Base-by-base conservation (phyloP, 1,140 invertebrate genomes). In the Drosophila santomea region DNA sequence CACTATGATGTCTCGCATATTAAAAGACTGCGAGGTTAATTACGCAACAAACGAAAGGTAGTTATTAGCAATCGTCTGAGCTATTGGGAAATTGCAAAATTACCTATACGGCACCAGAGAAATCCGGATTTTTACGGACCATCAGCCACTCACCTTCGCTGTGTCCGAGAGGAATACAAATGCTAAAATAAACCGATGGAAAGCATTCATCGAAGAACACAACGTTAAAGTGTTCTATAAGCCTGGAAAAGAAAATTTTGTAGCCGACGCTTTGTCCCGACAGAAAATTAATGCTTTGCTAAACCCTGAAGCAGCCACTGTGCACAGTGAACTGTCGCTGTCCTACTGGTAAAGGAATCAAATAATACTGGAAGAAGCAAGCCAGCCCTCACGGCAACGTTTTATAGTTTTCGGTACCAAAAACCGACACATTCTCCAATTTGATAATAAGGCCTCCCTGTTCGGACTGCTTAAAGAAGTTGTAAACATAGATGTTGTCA, bases 361-460 rank as follows among this genome's bases (percentile, higher is more conserved):
- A 43, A 66, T 41, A 55, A 55, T 50, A 25, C 39, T 57, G 10
- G 55, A 57, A 3, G 39, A 44, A 44, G 39, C 39, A 57, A 2
- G 8, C 6, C 20, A 45, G 44, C 44, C 44, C n/a, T 45, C n/a
- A 14, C 44, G 20, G 20, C 20, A 20, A 23, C 20, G 23, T 11
- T 45, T 45, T 11, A 23, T 45, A 5, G 44, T 23, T 20, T 45
- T 23, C 11, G 20, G 44, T 3, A 45, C 3, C 44, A 66, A 77
- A 52, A 72, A 32, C 12, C 45, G 48, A 35, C 54, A 63, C 47
- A 4, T 39, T 2, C 59, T 63, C 50, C 14, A 50, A 12, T 76
- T 61, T 45, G 20, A 54, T 28, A 32, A 74, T 28, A 52, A 35
- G 2, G 38, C 39, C 17, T 12, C 14, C 2, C n/a, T 72, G 23